Percentiles rank a stretch among this genome's conserved stretches.
Conservation (phyloP, 2,888 invertebrate genomes). For the Globia sparganii region DNA sequence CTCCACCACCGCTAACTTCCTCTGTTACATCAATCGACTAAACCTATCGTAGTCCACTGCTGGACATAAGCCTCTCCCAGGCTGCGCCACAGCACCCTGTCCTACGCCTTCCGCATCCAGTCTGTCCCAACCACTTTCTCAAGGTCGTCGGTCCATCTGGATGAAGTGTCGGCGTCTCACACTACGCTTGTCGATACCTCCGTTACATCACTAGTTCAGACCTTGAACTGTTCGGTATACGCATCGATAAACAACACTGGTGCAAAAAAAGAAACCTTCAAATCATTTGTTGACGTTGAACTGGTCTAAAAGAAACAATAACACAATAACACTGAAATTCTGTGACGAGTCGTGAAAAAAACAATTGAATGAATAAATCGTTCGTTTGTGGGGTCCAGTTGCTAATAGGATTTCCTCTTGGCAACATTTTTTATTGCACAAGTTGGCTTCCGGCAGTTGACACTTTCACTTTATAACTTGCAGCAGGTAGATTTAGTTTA, state of each 20-base stretch:
- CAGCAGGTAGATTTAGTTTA: neutral
- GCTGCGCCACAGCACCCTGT: neutral
- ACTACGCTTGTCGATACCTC: neutral
- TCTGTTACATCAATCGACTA: neutral
- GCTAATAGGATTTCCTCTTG: slow-evolving; percentile 39
- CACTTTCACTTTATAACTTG: slow-evolving; percentile 27
- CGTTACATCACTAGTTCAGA: slow-evolving; percentile 1
- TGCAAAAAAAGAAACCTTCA: slow-evolving; percentile 39
- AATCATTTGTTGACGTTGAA: slow-evolving; percentile 2
- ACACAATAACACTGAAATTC: slow-evolving; percentile 30
- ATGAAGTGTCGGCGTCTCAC: neutral
- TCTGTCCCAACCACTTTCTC: too few relatives aligned
- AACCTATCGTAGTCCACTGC: neutral
- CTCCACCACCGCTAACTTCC: neutral
- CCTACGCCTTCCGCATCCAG: too few relatives aligned
- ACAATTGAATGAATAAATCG: slow-evolving; percentile 35
- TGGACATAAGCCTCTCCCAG: neutral
- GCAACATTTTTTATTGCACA: slow-evolving; percentile 23
- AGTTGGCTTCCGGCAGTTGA: slow-evolving; percentile 13
- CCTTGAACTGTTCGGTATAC: slow-evolving; percentile 40
- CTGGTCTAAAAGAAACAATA: slow-evolving; percentile 42
- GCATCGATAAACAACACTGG: slow-evolving; percentile 36
- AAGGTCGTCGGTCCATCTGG: neutral
- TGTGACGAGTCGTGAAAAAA: slow-evolving; percentile 42
- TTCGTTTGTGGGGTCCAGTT: slow-evolving; percentile 3